Conservation (phyloP, 2,888 invertebrate genomes). For the Epiblema foenella region DNA sequence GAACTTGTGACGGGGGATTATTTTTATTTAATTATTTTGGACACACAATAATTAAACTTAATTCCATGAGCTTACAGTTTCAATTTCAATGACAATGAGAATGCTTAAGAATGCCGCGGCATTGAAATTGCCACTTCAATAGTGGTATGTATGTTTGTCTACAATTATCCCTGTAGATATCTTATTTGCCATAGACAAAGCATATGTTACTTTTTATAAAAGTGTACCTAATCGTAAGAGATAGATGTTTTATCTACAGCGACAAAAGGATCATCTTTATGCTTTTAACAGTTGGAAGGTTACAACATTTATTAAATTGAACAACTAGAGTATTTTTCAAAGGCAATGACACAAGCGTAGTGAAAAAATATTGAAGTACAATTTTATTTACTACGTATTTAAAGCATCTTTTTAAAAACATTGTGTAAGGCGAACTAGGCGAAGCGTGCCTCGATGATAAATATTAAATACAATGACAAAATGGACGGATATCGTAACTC, state of each 20-base stretch:
- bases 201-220: background rate
- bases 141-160: background rate
- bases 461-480: constrained; percentile 46
- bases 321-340: constrained; percentile 33
- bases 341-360: constrained; percentile 49
- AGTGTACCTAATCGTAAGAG: background rate
- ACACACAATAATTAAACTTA: background rate
- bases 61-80: background rate
- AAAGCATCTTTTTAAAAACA: constrained; percentile 30
- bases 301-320: constrained; percentile 14
- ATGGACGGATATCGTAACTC: constrained; percentile 53
- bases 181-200: background rate
- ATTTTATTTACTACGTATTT: constrained; percentile 16
- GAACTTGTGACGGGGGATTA: background rate
- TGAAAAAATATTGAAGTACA: constrained; percentile 52
- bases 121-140: background rate
- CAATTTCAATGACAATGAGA: background rate
- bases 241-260: background rate
- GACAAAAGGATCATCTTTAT: background rate
- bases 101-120: background rate
- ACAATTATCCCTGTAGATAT: background rate
- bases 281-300: background rate
- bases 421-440: constrained; percentile 47
- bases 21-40: too few species aligned
- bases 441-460: constrained; percentile 45